Evolutionary conservation across 1,140 invertebrate genomes (phyloP), one percentile per base, ranked within the genome.

Genomic region (Wiebesia pumilae): DNA sequence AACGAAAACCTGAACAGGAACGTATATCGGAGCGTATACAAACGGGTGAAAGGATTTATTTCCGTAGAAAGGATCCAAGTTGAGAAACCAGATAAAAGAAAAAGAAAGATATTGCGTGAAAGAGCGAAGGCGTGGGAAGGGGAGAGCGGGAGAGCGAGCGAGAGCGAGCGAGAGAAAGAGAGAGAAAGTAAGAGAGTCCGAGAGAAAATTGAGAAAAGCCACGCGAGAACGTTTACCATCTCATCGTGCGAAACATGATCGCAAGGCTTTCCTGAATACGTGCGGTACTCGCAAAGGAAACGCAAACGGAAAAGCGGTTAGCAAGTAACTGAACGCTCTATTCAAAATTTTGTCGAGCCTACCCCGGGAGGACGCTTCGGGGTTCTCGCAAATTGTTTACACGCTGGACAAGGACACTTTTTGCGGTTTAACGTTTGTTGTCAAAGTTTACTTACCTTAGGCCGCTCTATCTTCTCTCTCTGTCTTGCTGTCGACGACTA

Each of bases 171-270:
- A 78, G 24, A 69, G 71, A 89, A 2, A 27, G 58, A 54, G 67
- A 67, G 65, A 67, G 65, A 30, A 27, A 67, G 24, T 30, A 27
- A 67, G 67, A 27, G 16, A 80, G 27, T 30, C 24, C 2, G 38
- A 75, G 21, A 71, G 65, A 89, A 1, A 30, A 54, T 35, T 2
- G 43, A 69, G 30, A 69, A 82, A 71, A 82, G 62, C 40, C 65
- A 58, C 27, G 79, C 54, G 79, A 71, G 21, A 67, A 69, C 12
- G n/a, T 69, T 80, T 93, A 93, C 93, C 93, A 93, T 90, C 92
- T 91, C n/a, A 87, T 80, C n/a, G 92, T 91, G 21, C 89, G 91
- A 89, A 93, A 93, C 92, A 93, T 93, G 90, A 89, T 92, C 86
- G 65, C 40, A 0, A 54, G 38, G 27, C 47, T 75, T 62, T 75